Conservation (phyloP, 1,140 invertebrate genomes). For the Bilobella aurantiaca region DNA sequence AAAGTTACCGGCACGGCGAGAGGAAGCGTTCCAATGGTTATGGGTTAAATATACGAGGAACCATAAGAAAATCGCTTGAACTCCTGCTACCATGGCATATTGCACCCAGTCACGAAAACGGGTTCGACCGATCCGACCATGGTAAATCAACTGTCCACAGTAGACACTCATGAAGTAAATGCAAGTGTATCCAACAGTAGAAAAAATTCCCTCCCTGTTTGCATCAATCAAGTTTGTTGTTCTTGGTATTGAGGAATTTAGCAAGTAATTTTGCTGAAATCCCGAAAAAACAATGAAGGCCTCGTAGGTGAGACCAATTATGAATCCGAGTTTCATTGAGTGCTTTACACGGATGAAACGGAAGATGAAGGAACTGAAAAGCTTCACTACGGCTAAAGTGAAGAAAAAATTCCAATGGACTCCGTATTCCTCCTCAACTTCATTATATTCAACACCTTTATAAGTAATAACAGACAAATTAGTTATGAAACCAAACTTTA, state of each 20-base stretch:
- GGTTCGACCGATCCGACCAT: conserved; percentile 24
- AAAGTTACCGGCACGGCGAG: conserved; percentile 61
- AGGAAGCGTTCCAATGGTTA: conserved; percentile 47
- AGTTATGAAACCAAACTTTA: background rate
- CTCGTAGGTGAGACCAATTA: conserved; percentile 58
- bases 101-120: conserved; percentile 38
- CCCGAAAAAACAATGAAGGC: conserved; percentile 45
- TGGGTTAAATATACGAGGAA: conserved; percentile 42
- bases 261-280: conserved; percentile 52
- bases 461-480: conserved; percentile 44
- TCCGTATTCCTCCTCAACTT: conserved; percentile 83
- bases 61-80: conserved; percentile 44
- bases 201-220: conserved; percentile 82
- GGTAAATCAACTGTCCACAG: conserved; percentile 51
- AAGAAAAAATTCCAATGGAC: conserved; percentile 96
- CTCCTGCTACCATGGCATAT: conserved; percentile 38
- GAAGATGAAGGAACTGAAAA: conserved; percentile 53
- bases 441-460: conserved; percentile 63
- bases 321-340: conserved; percentile 44
- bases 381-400: conserved; percentile 71
- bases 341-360: conserved; percentile 42
- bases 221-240: conserved; percentile 58
- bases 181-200: conserved; percentile 68
- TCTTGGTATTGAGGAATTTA: conserved; percentile 45
- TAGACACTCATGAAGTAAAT: conserved; percentile 66